Evolutionary conservation across 2,888 invertebrate genomes (phyloP).

Genomic region (Chirona hameri): DNA sequence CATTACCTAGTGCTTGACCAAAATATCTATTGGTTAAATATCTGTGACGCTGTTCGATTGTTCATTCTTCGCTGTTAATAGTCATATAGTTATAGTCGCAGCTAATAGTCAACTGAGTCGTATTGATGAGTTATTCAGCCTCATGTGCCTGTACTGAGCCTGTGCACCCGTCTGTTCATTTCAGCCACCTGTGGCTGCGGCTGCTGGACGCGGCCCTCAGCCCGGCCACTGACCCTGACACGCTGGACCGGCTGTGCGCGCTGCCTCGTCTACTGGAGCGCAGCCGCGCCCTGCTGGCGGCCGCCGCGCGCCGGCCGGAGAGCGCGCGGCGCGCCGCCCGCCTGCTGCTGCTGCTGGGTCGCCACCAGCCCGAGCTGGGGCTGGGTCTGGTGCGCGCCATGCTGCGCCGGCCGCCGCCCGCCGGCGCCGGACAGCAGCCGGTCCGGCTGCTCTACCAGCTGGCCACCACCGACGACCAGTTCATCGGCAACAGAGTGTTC

Average conservation of each 20-base stretch:
- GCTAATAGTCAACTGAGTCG: too few relatives aligned
- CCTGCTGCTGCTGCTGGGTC: slow-evolving; percentile 23
- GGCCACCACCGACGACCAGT: slow-evolving; percentile 39
- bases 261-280: slow-evolving; percentile 7
- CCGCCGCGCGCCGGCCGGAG: not conserved
- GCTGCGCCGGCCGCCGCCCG: slow-evolving; percentile 32
- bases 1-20: too few relatives aligned
- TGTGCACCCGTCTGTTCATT: too few relatives aligned
- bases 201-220: slow-evolving; percentile 8
- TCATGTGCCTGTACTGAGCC: too few relatives aligned
- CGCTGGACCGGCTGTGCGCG: slow-evolving; percentile 25
- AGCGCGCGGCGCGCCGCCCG: not conserved
- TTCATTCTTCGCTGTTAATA: too few relatives aligned
- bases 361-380: slow-evolving; percentile 12
- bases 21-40: too few relatives aligned
- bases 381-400: slow-evolving; percentile 39
- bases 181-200: slow-evolving; percentile 25
- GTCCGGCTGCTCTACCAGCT: slow-evolving; percentile 36
- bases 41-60: too few relatives aligned
- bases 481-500: slow-evolving; percentile 34
- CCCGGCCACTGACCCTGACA: not conserved
- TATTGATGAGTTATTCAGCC: too few relatives aligned
- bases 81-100: too few relatives aligned
- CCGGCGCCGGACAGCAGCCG: slow-evolving; percentile 38
- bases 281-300: slow-evolving; percentile 3